Percentiles rank a stretch among this genome's conserved stretches.
phyloP scores from a whole-genome alignment of 2,797 vertebrate genomes.

The Trematomus bernacchii region DNA sequence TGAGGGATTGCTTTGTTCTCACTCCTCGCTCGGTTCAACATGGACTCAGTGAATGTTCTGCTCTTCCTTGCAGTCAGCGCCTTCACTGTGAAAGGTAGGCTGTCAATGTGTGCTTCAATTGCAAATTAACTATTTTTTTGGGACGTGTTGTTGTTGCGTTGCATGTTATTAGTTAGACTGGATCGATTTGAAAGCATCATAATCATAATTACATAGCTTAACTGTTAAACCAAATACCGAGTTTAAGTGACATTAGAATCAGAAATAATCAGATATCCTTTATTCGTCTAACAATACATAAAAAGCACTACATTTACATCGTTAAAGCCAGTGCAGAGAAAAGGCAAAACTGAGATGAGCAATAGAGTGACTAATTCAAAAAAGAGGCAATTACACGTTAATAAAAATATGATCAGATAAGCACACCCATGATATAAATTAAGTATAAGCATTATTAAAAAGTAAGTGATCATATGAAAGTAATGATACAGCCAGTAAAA shows the following conservation, averaged over 20 bases:
- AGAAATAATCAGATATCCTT: no score
- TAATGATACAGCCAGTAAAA: no score
- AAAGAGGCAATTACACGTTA: no score
- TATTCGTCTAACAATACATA: no score
- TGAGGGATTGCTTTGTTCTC: constrained; percentile 6
- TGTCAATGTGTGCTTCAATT: not conserved
- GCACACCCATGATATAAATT: no score
- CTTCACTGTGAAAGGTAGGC: constrained; percentile 75
- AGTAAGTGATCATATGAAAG: no score
- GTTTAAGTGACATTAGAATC: not conserved
- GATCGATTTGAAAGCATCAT: not conserved
- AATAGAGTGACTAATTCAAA: no score
- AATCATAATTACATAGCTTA: not conserved
- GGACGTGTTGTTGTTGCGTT: not conserved
- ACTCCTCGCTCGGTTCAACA: constrained; percentile 28
- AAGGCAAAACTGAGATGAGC: no score
- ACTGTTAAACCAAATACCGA: constrained; percentile 28
- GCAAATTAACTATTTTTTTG: not conserved
- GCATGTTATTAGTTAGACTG: not conserved
- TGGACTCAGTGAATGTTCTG: constrained; percentile 64
- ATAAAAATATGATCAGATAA: no score
- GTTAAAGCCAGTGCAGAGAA: no score
- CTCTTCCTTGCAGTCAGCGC: constrained; percentile 61
- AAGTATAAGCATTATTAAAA: no score
- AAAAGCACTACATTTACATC: no score